A percentile compares a stretch with the other conserved stretches of the same genome.
phyloP scores from a whole-genome alignment of 2,888 invertebrate genomes.

The Cheiracanthium punctorium region DNA sequence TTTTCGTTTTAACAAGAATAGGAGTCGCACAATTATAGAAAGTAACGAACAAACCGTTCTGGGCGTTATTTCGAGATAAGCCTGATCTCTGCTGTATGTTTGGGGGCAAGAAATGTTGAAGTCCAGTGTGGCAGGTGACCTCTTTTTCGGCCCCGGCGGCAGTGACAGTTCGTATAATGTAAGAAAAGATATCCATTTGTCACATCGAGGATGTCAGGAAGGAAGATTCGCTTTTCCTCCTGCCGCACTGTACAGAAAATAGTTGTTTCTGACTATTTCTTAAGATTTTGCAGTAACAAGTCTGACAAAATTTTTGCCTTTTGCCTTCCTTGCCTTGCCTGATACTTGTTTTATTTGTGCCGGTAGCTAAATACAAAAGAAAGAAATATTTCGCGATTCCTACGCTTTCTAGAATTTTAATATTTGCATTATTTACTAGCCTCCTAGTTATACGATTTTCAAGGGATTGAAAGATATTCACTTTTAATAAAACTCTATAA shows the following conservation, averaged over 20 bases:
- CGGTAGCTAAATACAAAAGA: too few relatives aligned
- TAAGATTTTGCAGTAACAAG: too few relatives aligned
- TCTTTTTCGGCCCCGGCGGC: background rate
- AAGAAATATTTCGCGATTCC: too few relatives aligned
- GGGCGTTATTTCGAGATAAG: background rate
- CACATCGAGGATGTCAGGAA: conserved; percentile 15
- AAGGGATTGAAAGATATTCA: too few relatives aligned
- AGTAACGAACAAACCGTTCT: background rate
- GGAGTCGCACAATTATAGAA: conserved; percentile 18
- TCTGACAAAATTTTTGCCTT: too few relatives aligned
- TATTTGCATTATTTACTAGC: too few relatives aligned
- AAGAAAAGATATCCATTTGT: conserved; percentile 51
- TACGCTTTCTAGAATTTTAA: too few relatives aligned
- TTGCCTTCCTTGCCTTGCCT: too few relatives aligned
- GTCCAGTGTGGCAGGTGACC: conserved; percentile 29
- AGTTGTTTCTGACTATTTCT: too few relatives aligned
- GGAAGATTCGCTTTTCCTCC: conserved; percentile 8
- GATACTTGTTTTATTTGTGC: too few relatives aligned
- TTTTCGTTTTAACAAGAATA: background rate
- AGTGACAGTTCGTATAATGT: conserved; percentile 5
- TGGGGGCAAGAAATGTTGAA: background rate
- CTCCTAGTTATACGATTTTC: too few relatives aligned
- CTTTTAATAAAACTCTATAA: too few relatives aligned
- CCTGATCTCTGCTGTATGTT: background rate
- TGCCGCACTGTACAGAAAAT: background rate